Base-by-base conservation (phyloP, 2,888 invertebrate genomes). In the Harmothoe impar region DNA sequence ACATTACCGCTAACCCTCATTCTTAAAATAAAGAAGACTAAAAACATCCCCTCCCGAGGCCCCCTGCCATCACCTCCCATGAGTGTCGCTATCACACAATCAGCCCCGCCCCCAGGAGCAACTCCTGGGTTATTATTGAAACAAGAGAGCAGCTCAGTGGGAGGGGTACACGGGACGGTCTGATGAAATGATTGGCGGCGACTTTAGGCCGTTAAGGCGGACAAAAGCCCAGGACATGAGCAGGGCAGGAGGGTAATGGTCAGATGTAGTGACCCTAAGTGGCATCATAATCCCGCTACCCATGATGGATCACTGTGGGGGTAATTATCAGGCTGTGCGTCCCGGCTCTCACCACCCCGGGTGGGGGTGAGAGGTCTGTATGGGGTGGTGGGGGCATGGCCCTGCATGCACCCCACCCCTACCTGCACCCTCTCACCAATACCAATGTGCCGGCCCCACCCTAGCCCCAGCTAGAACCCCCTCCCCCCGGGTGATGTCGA, bases 311-410 rank as follows among this genome's bases (percentile, higher is more conserved):
- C 29, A 29, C 25, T 29, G 29, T 62, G n/a, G 72, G 68, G 29
- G 29, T 72, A 72, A 72, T 72, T 84, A 23, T 84, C 84, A 43
- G 84, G 1, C 84, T 84, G 43, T 25, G 78, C 20, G 78, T 29
- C 25, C 78, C 78, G 31, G 31, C 20, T 25, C 31, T 29, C 78
- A 23, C 78, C 78, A 10, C 78, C 78, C 10, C 78, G 31, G 20
- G 78, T 29, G 78, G 78, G 78, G 78, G 78, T 29, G 0, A 29
- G 31, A 25, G 35, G 17, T 43, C 43, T 43, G 43, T 3, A 43
- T 43, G 43, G 43, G 43, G 43, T 10, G 10, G 43, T 43, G 10
- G 43, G 5, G 3, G 10, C 3, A 43, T 3, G 10, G 43, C 43
- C 43, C 43, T 43, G 43, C 10, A 43, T 43, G 43, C n/a, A 43